A percentile compares a stretch with the other conserved stretches of the same genome.
Evolutionary conservation across 2,888 invertebrate species (phyloP).

Genomic region (Drepana falcataria): DNA sequence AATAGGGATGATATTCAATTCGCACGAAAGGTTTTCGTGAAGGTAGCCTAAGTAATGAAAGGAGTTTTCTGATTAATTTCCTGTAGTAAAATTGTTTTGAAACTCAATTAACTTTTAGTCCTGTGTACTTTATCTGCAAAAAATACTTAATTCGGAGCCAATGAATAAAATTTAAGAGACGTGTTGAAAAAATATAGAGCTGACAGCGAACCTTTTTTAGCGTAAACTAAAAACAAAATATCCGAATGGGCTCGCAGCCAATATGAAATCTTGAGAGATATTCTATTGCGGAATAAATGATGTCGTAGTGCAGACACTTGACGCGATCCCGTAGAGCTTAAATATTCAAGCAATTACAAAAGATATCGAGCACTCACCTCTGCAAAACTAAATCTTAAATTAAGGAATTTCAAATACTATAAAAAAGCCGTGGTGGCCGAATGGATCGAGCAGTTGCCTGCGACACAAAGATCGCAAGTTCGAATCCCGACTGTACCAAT

Average conservation of each 20-base stretch:
- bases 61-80: background rate
- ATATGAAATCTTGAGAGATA: conserved; percentile 34
- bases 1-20: too few relatives aligned
- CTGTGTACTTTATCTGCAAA: background rate
- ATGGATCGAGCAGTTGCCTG: too few relatives aligned
- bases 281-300: conserved; percentile 36
- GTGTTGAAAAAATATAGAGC: conserved; percentile 19
- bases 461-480: too few relatives aligned
- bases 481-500: too few relatives aligned
- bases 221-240: conserved; percentile 46
- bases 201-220: conserved; percentile 40
- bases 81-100: background rate
- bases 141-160: conserved; percentile 8
- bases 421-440: too few relatives aligned
- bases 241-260: conserved; percentile 41
- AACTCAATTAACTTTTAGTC: background rate
- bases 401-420: too few relatives aligned
- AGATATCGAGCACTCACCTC: conserved; percentile 9
- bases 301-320: conserved; percentile 23
- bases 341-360: conserved; percentile 49
- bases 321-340: conserved; percentile 30
- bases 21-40: background rate
- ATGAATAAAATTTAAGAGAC: conserved; percentile 24
- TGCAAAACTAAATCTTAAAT: background rate
- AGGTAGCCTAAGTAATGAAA: background rate